These are phyloP conservation scores for Scyliorhinus canicula DNA, from an alignment of 2,797 vertebrate genomes.

Conservation along the genomic window DNA sequence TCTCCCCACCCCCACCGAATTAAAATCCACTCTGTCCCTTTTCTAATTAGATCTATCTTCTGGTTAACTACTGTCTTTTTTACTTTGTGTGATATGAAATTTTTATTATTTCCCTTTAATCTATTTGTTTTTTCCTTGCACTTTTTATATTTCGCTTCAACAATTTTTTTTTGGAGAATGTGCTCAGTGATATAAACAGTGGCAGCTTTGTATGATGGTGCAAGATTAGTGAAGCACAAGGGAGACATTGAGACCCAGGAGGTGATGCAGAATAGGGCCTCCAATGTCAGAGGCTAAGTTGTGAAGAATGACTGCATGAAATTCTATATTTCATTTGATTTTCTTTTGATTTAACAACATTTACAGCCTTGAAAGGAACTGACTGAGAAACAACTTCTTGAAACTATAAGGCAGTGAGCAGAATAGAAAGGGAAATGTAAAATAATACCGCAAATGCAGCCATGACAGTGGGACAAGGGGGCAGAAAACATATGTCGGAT, in stretches of 20 bases:
- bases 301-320: not conserved
- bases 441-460: not conserved
- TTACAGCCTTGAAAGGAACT: not conserved
- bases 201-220: not conserved
- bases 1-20: too few species aligned
- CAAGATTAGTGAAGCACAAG: not conserved
- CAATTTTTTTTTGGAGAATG: not conserved
- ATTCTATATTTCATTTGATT: not conserved
- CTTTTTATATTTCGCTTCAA: not conserved
- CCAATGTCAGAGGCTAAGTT: not conserved
- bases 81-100: not conserved
- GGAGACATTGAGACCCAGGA: not conserved
- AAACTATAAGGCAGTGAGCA: not conserved
- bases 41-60: not conserved
- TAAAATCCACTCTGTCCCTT: not conserved
- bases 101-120: not conserved
- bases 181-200: not conserved
- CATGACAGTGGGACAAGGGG: not conserved
- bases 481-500: not conserved
- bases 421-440: not conserved
- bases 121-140: not conserved
- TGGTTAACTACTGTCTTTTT: constrained; percentile 8
- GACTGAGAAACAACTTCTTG: not conserved
- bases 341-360: not conserved
- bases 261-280: not conserved